phyloP scores from a whole-genome alignment of 1,140 invertebrate genomes.

The Prorops nasuta region DNA sequence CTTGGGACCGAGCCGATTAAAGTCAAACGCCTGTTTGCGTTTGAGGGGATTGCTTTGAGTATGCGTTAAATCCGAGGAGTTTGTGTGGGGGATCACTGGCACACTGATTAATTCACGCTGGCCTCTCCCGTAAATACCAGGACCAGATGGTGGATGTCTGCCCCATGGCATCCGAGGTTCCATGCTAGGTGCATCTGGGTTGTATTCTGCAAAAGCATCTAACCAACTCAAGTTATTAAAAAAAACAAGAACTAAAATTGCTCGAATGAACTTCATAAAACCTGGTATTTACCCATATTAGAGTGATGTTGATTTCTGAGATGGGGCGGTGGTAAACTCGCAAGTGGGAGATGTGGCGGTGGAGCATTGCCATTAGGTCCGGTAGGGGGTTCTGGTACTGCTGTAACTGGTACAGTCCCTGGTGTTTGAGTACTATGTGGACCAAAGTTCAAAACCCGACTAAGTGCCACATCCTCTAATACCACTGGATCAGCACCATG shows the following conservation, averaged over 20 bases:
- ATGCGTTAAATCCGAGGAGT: slow-evolving; percentile 42
- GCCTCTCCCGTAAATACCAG: slow-evolving; percentile 48
- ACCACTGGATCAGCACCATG: slow-evolving; percentile 93
- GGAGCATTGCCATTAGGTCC: slow-evolving; percentile 54
- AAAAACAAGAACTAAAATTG: not conserved
- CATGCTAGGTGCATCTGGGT: slow-evolving; percentile 84
- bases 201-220: slow-evolving; percentile 66
- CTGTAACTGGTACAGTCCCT: slow-evolving; percentile 46
- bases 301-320: slow-evolving; percentile 55
- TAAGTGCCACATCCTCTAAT: slow-evolving; percentile 76
- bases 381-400: slow-evolving; percentile 43
- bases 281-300: slow-evolving; percentile 43
- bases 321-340: slow-evolving; percentile 55
- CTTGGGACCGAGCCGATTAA: slow-evolving; percentile 67
- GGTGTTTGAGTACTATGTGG: slow-evolving; percentile 54
- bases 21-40: slow-evolving; percentile 68
- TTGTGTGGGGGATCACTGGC: slow-evolving; percentile 60
- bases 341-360: slow-evolving; percentile 54
- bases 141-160: slow-evolving; percentile 43
- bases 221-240: slow-evolving; percentile 11
- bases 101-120: slow-evolving; percentile 66
- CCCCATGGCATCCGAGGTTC: slow-evolving; percentile 56
- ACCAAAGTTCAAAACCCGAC: slow-evolving; percentile 60
- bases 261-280: not conserved
- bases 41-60: slow-evolving; percentile 45